These are phyloP conservation scores for Huso huso DNA, from an alignment of 2,797 vertebrate genomes.

Conservation along the genomic window DNA sequence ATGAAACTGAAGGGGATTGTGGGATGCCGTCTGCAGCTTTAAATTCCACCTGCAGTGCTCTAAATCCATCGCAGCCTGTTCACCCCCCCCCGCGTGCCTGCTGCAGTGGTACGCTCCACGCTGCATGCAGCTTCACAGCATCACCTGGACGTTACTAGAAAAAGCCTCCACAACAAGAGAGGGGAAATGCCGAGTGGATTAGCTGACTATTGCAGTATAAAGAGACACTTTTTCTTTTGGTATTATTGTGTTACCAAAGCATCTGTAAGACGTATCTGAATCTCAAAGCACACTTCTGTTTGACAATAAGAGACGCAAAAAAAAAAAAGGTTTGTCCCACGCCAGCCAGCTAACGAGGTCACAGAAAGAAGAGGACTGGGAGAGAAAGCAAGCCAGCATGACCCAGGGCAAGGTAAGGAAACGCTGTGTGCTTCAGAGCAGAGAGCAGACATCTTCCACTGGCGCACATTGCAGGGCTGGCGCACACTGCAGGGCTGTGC, in stretches of 20 bases:
- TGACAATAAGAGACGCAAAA: slow-evolving; percentile 6
- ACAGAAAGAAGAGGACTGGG: neutral
- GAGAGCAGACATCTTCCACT: no score
- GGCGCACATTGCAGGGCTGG: no score
- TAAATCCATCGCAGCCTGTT: no score
- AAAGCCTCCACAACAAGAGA: slow-evolving; percentile 43
- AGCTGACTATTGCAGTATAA: slow-evolving; percentile 20
- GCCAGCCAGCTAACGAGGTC: slow-evolving; percentile 9
- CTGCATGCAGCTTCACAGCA: slow-evolving; percentile 28
- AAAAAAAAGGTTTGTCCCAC: slow-evolving; percentile 6
- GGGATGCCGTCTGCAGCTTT: no score
- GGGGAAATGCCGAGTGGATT: slow-evolving; percentile 35
- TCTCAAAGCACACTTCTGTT: neutral
- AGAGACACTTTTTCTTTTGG: no score
- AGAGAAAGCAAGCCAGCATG: slow-evolving; percentile 39
- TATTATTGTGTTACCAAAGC: slow-evolving; percentile 12
- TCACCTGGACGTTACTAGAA: slow-evolving; percentile 58
- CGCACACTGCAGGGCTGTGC: no score
- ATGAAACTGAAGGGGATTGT: no score
- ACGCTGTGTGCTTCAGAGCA: no score
- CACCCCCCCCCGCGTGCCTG: slow-evolving; percentile 25
- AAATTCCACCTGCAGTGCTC: no score
- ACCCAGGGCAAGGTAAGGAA: slow-evolving; percentile 59
- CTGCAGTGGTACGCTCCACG: slow-evolving; percentile 45
- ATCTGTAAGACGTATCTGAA: slow-evolving; percentile 18